Base-by-base conservation (phyloP, 1,140 invertebrate species). In the Caenorhabditis inopinata region DNA sequence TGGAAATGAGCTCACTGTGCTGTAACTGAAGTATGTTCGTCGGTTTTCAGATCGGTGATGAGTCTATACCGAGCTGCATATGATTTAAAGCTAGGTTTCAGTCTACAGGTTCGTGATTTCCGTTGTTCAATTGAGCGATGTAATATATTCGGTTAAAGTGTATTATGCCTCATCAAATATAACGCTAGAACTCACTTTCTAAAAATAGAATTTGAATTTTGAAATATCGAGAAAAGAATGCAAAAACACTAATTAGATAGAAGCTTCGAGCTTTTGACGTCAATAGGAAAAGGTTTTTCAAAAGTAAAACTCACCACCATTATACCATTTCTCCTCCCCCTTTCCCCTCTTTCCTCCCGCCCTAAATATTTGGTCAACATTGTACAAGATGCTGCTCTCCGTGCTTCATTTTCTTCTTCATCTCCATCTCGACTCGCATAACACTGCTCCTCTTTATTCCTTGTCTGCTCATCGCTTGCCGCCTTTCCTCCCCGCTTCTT, bases 191-290 rank as follows among this genome's bases (percentile, higher is more conserved):
- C 38, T 42, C 5, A 42, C 5, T 14, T 42, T 42, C 14, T 42
- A 5, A 51, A 51, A 23, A 23, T n/a, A 23, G 23, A 58, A 58
- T 23, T 58, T n/a, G 48, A 51, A 48, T 25, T 51, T 51, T 25
- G 1, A 32, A 58, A 32, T 58, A 32, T 58, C 25, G 18, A 4
- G 11, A 14, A 32, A 16, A 58, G 51, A 32, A 9, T 2, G 58
- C n/a, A n/a, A 38, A 21, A 21, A 25, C 12, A 21, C 0, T 18
- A 68, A 68, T 68, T 68, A 68, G 53, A 38, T 5, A 42, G 58
- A 58, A 68, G 25, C 58, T 68, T 68, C 32, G 29, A 68, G 58
- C 58, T 2, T 38, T 51, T 68, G 58, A 68, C 58, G 58, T 68
- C 58, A 42, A 42, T 42, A 42, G 38, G 38, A 42, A 42, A 42